Evolutionary conservation across 2,888 invertebrate genomes (phyloP).

Genomic region (Caenorhabditis afra): DNA sequence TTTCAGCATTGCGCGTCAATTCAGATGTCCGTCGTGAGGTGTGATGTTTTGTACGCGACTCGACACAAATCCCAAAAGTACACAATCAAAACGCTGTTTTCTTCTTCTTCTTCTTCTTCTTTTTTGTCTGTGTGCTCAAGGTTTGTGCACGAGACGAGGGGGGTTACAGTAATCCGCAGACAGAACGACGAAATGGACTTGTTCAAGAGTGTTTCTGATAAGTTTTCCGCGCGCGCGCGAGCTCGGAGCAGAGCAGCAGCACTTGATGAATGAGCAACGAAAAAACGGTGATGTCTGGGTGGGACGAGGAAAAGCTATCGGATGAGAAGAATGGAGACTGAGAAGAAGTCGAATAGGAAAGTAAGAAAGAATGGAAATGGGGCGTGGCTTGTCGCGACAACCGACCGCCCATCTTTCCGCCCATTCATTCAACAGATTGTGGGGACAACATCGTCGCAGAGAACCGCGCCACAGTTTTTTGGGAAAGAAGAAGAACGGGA

Average conservation of each 20-base stretch:
- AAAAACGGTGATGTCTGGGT: no score
- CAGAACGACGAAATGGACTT: constrained; percentile 7
- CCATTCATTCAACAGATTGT: constrained; percentile 12
- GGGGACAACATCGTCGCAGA: no score
- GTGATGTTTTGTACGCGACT: constrained; percentile 3
- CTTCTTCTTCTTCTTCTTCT: no score
- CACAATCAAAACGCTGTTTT: neutral
- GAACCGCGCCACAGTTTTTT: constrained; percentile 3
- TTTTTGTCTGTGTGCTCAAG: no score
- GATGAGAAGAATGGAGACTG: neutral
- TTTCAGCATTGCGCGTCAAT: no score
- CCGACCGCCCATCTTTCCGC: constrained; percentile 21
- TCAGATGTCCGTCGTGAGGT: neutral
- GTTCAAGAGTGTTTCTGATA: neutral
- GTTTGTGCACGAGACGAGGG: no score
- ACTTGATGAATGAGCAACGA: no score
- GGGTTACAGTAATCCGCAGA: constrained; percentile 7
- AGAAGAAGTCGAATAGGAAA: neutral
- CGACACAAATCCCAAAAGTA: neutral
- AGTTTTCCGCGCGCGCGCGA: no score
- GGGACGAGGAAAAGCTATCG: neutral
- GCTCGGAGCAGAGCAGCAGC: no score
- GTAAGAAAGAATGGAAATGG: neutral
- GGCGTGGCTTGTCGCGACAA: constrained; percentile 2
- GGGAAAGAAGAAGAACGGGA: neutral